Percentiles rank a stretch among this genome's conserved stretches.
phyloP scores from a whole-genome alignment of 2,797 vertebrate species.

The Oophaga sylvatica region DNA sequence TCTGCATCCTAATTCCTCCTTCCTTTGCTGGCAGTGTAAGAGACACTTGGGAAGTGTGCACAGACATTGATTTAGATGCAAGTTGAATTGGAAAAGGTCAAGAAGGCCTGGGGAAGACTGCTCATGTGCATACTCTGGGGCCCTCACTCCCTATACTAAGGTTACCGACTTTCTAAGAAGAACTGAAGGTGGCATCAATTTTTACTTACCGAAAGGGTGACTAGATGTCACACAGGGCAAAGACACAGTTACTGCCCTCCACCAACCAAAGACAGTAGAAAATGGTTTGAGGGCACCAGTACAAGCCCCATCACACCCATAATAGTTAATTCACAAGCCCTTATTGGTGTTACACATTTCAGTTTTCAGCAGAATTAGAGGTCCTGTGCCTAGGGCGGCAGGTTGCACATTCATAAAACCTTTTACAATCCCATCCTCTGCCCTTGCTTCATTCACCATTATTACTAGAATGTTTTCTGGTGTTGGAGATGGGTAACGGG shows the following conservation, averaged over 20 bases:
- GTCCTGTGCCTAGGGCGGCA: no score
- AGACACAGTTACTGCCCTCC: background rate
- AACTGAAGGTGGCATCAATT: background rate
- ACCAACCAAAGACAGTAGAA: background rate
- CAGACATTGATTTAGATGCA: conserved; percentile 28
- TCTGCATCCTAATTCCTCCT: conserved; percentile 13
- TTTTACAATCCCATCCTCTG: no score
- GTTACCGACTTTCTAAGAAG: background rate
- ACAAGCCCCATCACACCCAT: background rate
- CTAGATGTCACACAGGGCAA: background rate
- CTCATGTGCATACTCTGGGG: background rate
- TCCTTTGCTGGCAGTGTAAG: background rate
- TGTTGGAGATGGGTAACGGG: no score
- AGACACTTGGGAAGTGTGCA: background rate
- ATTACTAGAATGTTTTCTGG: no score
- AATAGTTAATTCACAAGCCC: no score
- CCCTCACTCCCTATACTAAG: background rate
- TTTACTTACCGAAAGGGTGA: background rate
- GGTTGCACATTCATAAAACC: no score
- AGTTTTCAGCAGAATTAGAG: no score
- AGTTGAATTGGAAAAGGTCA: conserved; percentile 9
- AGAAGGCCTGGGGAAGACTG: background rate
- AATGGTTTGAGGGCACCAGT: background rate
- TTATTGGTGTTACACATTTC: no score
- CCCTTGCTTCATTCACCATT: no score